Evolutionary conservation across 2,797 vertebrate species (phyloP).

Genomic region (Oryzias sinensis): DNA sequence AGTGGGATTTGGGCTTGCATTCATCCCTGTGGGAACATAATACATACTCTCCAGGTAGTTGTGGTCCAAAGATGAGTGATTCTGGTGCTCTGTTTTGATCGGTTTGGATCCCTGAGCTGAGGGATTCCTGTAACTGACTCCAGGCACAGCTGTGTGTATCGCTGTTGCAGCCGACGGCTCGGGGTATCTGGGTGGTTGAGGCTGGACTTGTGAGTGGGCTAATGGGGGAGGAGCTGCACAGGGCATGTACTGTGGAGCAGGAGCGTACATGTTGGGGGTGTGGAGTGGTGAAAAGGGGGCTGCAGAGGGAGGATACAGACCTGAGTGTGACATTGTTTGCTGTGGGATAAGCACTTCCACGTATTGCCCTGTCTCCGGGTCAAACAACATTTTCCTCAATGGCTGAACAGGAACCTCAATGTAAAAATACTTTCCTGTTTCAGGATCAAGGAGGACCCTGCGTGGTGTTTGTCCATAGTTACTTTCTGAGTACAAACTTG

Average conservation of each 20-base stretch:
- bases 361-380: constrained; percentile 93
- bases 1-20: constrained; percentile 80
- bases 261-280: constrained; percentile 77
- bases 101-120: constrained; percentile 74
- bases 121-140: constrained; percentile 63
- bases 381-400: constrained; percentile 88
- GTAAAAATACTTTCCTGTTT: constrained; percentile 92
- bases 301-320: constrained; percentile 82
- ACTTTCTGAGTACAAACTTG: constrained; percentile 77
- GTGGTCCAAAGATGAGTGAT: constrained; percentile 79
- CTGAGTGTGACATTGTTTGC: constrained; percentile 78
- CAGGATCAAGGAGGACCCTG: constrained; percentile 89
- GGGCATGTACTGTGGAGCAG: constrained; percentile 80
- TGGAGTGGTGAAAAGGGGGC: constrained; percentile 78
- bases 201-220: constrained; percentile 70
- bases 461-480: constrained; percentile 71
- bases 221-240: constrained; percentile 77
- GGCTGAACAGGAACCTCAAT: constrained; percentile 89
- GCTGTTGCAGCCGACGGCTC: constrained; percentile 68
- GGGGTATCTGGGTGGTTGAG: constrained; percentile 73
- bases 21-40: constrained; percentile 89
- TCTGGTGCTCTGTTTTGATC: constrained; percentile 62
- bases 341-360: constrained; percentile 92
- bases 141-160: constrained; percentile 66
- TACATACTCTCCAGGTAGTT: constrained; percentile 89